Base-by-base conservation (phyloP, 1,140 invertebrate species). In the Cherax quadricarinatus region DNA sequence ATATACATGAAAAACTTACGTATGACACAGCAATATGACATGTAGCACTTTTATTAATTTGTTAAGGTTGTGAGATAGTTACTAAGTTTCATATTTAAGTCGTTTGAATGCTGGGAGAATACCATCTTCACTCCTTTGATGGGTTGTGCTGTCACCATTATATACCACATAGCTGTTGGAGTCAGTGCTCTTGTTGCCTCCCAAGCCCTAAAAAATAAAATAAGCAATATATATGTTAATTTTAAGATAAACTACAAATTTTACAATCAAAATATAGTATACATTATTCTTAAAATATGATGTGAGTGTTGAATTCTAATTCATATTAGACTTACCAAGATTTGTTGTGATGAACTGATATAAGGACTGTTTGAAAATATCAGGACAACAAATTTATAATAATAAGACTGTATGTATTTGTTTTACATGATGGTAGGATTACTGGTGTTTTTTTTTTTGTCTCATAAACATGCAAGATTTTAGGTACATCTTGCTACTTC, bases 51-150 rank as follows among this genome's bases (percentile, higher is more conserved):
- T 5, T 85, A 7, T 18, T 41, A 18, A 70, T 24, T 30, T 60
- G 62, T 2, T 12, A 48, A 5, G 7, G 12, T 18, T 49, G 57
- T 21, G 21, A 62, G 66, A 78, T n/a, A 80, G 41, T 91, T 80
- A 91, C 9, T 53, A 86, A 62, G 89, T 86, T 53, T 91, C 89
- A 66, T 91, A 91, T 51, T 91, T 91, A 70, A 91, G 83, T 18
- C 89, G 66, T 73, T 91, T 91, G 89, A 91, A 85, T 30, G 89
- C 70, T 48, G 81, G 88, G 41, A 79, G 82, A 51, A 86, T 70
- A 18, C 57, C 30, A 30, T 86, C 89, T 21, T 91, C 89, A n/a
- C 51, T 24, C n/a, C 83, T 73, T 49, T 90, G 88, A n/a, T 90
- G 62, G 51, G 82, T 51, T 16, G 66, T 48, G 70, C 51, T 80